Base-by-base conservation (phyloP, 2,797 vertebrate species). In the Enteromius viviparus region DNA sequence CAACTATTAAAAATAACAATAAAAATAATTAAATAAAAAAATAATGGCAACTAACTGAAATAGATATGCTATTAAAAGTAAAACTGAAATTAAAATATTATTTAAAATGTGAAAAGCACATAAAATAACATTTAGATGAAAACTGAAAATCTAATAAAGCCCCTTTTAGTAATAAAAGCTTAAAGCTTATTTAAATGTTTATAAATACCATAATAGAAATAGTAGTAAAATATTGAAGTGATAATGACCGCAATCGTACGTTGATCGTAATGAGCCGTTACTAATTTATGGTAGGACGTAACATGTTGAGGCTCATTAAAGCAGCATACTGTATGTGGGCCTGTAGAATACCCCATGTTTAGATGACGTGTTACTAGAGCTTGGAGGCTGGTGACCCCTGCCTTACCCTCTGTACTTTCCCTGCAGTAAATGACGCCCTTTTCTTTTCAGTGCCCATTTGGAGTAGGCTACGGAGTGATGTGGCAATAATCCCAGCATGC, bases 401-500 rank as follows among this genome's bases (percentile, higher is more conserved):
- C 53, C 26, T 45, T 53, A 34, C 55, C 60, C 82, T 62, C 62
- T 72, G 49, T 76, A 58, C 68, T 68, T 65, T 69, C 53, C 62
- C 65, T 49, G 10, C 47, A 83, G 62, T 60, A 71, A 70, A 45
- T 60, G 21, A 66, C 42, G 34, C 26, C 23, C 62, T 55, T 62
- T 85, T 85, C 75, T 62, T 75, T 64, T 81, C 49, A 72, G 65
- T 37, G 49, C 23, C 12, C 80, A 79, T 77, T 81, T 51, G 58
- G 79, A 85, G 76, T 66, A 84, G 83, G 58, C 86, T 47, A 82
- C 42, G 8, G 34, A 45, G 80, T 32, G 60, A 68, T 69, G 82
- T 65, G 47, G 80, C 78, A 85, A 17, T 83, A 83, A 85, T 87
- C 87, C 76, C 64, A 72, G 81, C 70, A 70, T 78, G 79, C 76